Evolutionary conservation across 1,140 invertebrate species (phyloP).

Genomic region (Parasteatoda tepidariorum): DNA sequence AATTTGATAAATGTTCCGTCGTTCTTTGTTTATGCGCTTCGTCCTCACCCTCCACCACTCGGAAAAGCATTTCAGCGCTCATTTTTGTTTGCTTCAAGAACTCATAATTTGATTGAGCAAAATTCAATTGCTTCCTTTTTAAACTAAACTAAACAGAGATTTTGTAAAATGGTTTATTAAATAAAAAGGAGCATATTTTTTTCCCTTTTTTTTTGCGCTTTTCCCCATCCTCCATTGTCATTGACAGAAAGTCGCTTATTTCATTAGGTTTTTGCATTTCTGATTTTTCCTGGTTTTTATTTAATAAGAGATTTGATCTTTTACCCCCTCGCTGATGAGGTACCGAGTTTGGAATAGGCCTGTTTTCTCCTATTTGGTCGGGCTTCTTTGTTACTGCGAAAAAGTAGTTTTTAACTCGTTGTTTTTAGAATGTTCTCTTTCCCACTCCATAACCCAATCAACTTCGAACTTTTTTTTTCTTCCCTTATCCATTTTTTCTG

Average conservation of each 20-base stretch:
- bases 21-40: not conserved
- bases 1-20: slow-evolving; percentile 35
- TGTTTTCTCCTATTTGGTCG: not conserved
- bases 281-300: slow-evolving; percentile 56
- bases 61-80: not conserved
- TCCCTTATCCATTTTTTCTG: not conserved
- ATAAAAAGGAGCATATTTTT: slow-evolving; percentile 23
- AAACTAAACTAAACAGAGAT: slow-evolving; percentile 61
- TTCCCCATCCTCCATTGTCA: slow-evolving; percentile 19
- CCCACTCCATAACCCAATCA: not conserved
- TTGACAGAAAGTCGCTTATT: slow-evolving; percentile 46
- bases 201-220: not conserved
- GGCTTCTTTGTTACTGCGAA: too few relatives aligned
- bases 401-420: not conserved
- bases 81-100: not conserved
- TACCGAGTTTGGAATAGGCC: not conserved
- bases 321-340: slow-evolving; percentile 6
- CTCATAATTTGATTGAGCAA: slow-evolving; percentile 58
- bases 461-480: not conserved
- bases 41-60: not conserved
- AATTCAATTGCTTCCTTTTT: slow-evolving; percentile 51
- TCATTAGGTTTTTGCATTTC: slow-evolving; percentile 59
- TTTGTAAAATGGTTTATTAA: slow-evolving; percentile 61
- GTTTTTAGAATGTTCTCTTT: not conserved
- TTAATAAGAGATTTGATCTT: slow-evolving; percentile 59